phyloP scores from a whole-genome alignment of 2,797 vertebrate species.

The Liparis tanakae region DNA sequence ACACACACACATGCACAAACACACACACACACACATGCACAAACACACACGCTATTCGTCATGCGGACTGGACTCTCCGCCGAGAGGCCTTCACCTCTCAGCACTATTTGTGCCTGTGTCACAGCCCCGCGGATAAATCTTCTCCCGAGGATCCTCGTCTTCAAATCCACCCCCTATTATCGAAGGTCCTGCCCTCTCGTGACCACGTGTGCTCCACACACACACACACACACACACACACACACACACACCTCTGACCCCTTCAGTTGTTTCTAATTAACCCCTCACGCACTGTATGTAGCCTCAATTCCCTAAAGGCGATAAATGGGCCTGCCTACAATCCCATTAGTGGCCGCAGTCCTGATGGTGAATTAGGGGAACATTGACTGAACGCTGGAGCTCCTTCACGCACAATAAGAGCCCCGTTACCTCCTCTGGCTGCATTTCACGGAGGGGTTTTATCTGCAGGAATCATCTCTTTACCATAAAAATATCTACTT shows the following conservation, averaged over 20 bases:
- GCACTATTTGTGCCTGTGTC: conserved; percentile 92
- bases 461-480: neutral
- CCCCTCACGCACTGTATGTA: conserved; percentile 89
- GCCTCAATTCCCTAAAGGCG: conserved; percentile 84
- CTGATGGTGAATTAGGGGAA: conserved; percentile 78
- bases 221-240: conserved; percentile 29
- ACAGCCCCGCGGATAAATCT: conserved; percentile 94
- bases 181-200: conserved; percentile 86
- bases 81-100: conserved; percentile 94
- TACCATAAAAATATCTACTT: neutral
- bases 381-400: conserved; percentile 45
- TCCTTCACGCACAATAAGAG: neutral
- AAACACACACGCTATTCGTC: conserved; percentile 87
- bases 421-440: neutral
- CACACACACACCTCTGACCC: conserved; percentile 80
- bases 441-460: neutral
- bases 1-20: conserved; percentile 15
- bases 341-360: conserved; percentile 85
- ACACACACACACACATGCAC: conserved; percentile 47
- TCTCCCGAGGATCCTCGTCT: conserved; percentile 86
- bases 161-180: conserved; percentile 88
- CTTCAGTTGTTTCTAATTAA: conserved; percentile 96
- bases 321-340: conserved; percentile 84
- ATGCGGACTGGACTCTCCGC: conserved; percentile 88
- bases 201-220: conserved; percentile 66